Conservation (phyloP, 2,888 invertebrate genomes). For the Lycia hirtaria region DNA sequence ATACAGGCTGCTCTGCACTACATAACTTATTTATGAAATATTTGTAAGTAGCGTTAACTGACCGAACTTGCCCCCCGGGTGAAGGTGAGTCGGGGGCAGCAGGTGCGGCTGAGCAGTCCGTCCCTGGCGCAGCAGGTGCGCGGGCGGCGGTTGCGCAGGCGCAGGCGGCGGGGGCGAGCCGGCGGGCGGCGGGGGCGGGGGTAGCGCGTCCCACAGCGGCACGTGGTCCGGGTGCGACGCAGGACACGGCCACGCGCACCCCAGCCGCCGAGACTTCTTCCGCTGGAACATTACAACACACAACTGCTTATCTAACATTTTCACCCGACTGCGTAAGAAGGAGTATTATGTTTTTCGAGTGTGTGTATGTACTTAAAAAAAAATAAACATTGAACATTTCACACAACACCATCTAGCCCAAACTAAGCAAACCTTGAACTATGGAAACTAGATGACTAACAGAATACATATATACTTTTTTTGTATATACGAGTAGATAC, state of each 20-base stretch:
- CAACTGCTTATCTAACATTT: background rate
- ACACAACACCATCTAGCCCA: too few relatives aligned
- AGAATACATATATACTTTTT: too few relatives aligned
- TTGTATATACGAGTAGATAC: too few relatives aligned
- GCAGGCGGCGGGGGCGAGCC: constrained; percentile 65
- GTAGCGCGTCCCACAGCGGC: constrained; percentile 81
- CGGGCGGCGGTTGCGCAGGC: constrained; percentile 31
- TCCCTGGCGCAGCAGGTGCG: constrained; percentile 39
- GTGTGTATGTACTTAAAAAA: too few relatives aligned
- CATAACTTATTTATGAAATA: too few relatives aligned
- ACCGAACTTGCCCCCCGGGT: constrained; percentile 18
- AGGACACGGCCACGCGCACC: constrained; percentile 81
- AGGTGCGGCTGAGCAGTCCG: constrained; percentile 35
- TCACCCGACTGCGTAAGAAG: too few relatives aligned
- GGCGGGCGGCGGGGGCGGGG: constrained; percentile 80
- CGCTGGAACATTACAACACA: constrained; percentile 43
- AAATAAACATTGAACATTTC: too few relatives aligned
- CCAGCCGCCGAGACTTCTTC: constrained; percentile 59
- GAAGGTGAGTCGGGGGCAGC: constrained; percentile 39
- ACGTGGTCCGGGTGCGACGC: constrained; percentile 76
- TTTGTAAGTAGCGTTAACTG: too few relatives aligned
- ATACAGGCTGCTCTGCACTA: too few relatives aligned
- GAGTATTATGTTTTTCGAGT: too few relatives aligned
- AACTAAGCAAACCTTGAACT: too few relatives aligned
- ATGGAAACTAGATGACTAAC: too few relatives aligned